These are phyloP conservation scores for Chrysolina oricalcia DNA, from an alignment of 2,888 invertebrate genomes.

Conservation along the genomic window DNA sequence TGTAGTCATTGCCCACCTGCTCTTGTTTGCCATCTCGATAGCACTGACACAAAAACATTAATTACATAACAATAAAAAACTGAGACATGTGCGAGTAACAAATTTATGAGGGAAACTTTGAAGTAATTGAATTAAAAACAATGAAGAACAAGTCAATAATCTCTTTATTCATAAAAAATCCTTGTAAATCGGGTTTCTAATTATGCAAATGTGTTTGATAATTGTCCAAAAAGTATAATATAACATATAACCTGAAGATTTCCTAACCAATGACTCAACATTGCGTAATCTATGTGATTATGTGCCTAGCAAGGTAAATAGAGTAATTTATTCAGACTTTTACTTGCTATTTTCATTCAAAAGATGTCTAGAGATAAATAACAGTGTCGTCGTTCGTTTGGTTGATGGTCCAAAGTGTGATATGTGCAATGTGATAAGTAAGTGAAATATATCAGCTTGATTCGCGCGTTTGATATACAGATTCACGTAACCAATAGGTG, in stretches of 20 bases:
- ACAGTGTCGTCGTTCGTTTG: background rate
- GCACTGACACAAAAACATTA: too few relatives aligned
- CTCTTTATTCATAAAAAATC: background rate
- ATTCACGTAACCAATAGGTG: background rate
- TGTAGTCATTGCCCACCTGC: too few relatives aligned
- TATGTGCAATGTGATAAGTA: conserved; percentile 8
- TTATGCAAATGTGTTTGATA: background rate
- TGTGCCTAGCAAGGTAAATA: conserved; percentile 22
- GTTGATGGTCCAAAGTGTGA: conserved; percentile 14
- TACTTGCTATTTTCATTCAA: conserved; percentile 12
- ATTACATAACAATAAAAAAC: too few relatives aligned
- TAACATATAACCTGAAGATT: conserved; percentile 11
- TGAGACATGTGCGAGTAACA: too few relatives aligned
- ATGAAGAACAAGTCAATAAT: background rate
- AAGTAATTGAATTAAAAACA: background rate
- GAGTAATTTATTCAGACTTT: conserved; percentile 20
- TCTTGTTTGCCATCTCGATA: too few relatives aligned
- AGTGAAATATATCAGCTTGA: background rate
- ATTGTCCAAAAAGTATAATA: background rate
- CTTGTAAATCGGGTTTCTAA: conserved; percentile 4
- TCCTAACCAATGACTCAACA: conserved; percentile 18
- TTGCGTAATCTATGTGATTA: conserved; percentile 16
- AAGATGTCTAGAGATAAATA: conserved; percentile 16
- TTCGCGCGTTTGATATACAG: background rate
- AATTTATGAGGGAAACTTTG: too few relatives aligned